Percentiles rank a stretch among this genome's conserved stretches.
Conservation (phyloP, 2,888 invertebrate genomes). For the Apoda limacodes region DNA sequence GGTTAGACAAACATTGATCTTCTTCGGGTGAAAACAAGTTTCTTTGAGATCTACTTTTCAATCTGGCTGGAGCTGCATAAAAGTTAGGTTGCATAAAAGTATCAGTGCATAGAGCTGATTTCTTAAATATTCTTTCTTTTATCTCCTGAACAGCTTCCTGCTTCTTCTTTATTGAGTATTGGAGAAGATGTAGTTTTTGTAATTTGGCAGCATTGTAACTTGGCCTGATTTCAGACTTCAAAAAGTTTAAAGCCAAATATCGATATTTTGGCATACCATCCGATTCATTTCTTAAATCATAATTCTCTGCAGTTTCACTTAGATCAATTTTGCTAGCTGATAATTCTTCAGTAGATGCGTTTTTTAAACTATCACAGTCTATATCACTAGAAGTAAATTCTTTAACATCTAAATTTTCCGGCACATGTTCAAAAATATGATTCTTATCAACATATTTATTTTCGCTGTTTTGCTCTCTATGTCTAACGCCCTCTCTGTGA, state of each 20-base stretch:
- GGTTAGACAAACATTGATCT: conserved; percentile 25
- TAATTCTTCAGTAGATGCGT: conserved; percentile 43
- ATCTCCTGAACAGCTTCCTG: conserved; percentile 71
- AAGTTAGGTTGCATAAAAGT: conserved; percentile 29
- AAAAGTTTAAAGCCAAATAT: conserved; percentile 60
- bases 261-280: conserved; percentile 51
- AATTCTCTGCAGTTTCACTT: conserved; percentile 60
- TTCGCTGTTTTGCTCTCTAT: conserved; percentile 30
- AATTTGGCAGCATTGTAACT: conserved; percentile 81
- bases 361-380: conserved; percentile 39
- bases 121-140: conserved; percentile 56
- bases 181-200: conserved; percentile 75
- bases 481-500: conserved; percentile 27
- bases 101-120: conserved; percentile 45
- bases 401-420: conserved; percentile 48
- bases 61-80: conserved; percentile 29
- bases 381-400: conserved; percentile 34
- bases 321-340: conserved; percentile 47
- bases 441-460: conserved; percentile 32
- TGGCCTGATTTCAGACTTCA: conserved; percentile 73
- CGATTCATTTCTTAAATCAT: conserved; percentile 48
- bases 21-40: conserved; percentile 49
- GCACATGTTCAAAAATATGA: conserved; percentile 56
- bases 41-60: conserved; percentile 41
- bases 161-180: conserved; percentile 78